phyloP scores from a whole-genome alignment of 1,140 invertebrate genomes.

The Lamellibrachia luymesi region DNA sequence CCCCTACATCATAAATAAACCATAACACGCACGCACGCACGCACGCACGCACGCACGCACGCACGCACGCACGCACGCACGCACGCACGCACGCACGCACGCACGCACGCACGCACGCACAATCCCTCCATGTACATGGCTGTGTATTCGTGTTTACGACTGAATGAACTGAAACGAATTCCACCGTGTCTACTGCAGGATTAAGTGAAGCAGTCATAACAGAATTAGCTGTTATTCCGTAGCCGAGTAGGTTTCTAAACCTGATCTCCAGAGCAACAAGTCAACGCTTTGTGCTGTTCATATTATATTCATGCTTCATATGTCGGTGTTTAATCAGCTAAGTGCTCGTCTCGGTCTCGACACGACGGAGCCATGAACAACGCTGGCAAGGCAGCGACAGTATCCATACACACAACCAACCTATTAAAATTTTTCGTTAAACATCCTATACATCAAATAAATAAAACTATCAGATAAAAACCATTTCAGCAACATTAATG shows the following conservation, averaged over 20 bases:
- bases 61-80: not conserved
- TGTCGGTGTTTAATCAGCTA: not conserved
- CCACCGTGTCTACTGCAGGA: not conserved
- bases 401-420: too few relatives aligned
- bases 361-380: not conserved
- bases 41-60: too few relatives aligned
- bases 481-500: too few relatives aligned
- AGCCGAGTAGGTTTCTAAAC: not conserved
- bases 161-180: not conserved
- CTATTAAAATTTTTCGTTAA: too few relatives aligned
- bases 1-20: too few relatives aligned
- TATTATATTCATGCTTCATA: not conserved
- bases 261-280: not conserved
- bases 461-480: too few relatives aligned
- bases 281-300: not conserved
- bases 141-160: not conserved
- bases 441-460: too few relatives aligned
- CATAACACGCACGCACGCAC: too few relatives aligned
- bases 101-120: not conserved
- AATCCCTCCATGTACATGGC: not conserved
- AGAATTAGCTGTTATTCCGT: not conserved
- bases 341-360: not conserved
- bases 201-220: not conserved
- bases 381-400: too few relatives aligned
- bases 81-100: not conserved